Evolutionary conservation across 2,797 vertebrate species (phyloP).

Genomic region (Bradypodion pumilum): DNA sequence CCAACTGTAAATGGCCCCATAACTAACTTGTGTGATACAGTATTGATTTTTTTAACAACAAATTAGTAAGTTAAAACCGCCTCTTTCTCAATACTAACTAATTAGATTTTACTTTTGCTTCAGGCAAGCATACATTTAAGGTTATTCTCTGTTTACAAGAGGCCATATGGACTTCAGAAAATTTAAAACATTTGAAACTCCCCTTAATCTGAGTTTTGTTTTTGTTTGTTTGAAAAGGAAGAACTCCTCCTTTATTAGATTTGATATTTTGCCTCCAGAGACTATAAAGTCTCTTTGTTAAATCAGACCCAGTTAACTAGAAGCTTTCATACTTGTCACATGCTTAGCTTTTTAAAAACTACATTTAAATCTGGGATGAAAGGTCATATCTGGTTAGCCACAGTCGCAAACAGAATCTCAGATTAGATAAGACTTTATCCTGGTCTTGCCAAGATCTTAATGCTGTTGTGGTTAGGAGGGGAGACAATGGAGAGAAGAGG

Average conservation of each 20-base stretch:
- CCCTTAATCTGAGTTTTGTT: background rate
- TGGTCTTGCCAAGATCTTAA: no score
- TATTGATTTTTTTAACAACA: conserved; percentile 23
- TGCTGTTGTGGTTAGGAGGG: background rate
- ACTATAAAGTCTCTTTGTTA: conserved; percentile 26
- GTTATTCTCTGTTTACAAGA: conserved; percentile 22
- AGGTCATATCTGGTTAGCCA: background rate
- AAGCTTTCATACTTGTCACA: conserved; percentile 8
- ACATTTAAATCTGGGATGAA: background rate
- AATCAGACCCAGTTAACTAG: conserved; percentile 31
- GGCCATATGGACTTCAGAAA: conserved; percentile 30
- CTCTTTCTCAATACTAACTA: background rate
- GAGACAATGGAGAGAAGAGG: background rate
- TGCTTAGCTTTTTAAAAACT: conserved; percentile 5
- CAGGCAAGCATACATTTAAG: conserved; percentile 4
- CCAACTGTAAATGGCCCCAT: background rate
- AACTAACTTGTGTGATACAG: background rate
- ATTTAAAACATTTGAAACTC: conserved; percentile 37
- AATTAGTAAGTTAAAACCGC: conserved; percentile 34
- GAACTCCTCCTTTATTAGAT: background rate
- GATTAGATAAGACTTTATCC: background rate
- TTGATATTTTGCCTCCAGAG: conserved; percentile 33
- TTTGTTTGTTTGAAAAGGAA: background rate
- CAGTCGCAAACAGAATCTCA: background rate
- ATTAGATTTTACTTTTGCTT: background rate